Evolutionary conservation across 2,113 vertebrate genomes (phyloP).

Genomic region (Pungitius pungitius): DNA sequence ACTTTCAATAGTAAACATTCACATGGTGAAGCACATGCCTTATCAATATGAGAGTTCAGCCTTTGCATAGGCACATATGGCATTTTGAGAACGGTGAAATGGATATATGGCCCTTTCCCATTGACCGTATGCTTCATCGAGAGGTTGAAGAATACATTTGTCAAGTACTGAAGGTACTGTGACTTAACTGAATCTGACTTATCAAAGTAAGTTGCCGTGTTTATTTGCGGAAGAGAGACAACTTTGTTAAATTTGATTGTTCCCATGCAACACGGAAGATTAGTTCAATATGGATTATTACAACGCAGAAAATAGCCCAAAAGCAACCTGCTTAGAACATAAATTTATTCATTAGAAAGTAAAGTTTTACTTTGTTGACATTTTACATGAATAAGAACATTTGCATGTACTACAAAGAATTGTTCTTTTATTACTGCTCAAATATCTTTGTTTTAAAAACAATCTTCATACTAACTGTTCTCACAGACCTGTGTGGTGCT

Average conservation of each 20-base stretch:
- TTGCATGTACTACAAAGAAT: background rate
- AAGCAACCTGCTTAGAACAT: background rate
- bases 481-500: constrained; percentile 81
- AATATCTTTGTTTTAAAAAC: too few relatives aligned
- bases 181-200: background rate
- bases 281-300: background rate
- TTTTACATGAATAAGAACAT: background rate
- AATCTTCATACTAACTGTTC: background rate
- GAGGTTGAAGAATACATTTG: background rate
- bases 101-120: background rate
- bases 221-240: background rate
- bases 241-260: background rate
- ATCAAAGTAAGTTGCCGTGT: background rate
- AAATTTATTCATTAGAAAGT: background rate
- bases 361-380: background rate
- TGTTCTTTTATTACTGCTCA: background rate
- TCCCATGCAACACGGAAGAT: background rate
- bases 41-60: background rate
- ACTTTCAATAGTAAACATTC: background rate
- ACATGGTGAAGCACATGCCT: background rate
- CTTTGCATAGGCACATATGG: background rate
- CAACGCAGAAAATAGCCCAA: background rate
- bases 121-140: background rate
- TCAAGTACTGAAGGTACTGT: background rate
- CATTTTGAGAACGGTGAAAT: background rate